Percentiles rank a stretch among this genome's conserved stretches.
phyloP scores from a whole-genome alignment of 2,113 vertebrate species.

The Centropus bengalensis region DNA sequence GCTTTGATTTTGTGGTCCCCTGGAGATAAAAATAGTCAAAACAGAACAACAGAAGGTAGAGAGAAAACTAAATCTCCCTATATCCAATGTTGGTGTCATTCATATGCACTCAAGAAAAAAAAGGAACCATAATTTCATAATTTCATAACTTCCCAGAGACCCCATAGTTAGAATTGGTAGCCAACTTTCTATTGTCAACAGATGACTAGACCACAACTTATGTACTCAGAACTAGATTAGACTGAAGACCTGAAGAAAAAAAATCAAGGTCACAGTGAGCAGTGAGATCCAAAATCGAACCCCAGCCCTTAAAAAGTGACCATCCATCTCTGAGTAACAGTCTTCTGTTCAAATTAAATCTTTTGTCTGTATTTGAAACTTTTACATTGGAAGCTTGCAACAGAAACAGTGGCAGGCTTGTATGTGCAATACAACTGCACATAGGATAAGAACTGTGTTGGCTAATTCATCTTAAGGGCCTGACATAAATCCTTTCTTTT shows the following conservation, averaged over 20 bases:
- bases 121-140: neutral
- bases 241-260: neutral
- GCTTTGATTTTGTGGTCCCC: neutral
- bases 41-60: neutral
- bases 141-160: neutral
- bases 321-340: neutral
- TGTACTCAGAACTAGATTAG: neutral
- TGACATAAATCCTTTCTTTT: neutral
- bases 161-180: neutral
- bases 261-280: neutral
- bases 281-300: neutral
- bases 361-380: neutral
- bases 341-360: neutral
- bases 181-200: neutral
- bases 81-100: neutral
- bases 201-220: neutral
- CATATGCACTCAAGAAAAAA: rapidly evolving
- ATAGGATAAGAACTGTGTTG: neutral
- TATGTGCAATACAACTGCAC: neutral
- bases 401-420: neutral
- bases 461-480: neutral
- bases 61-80: neutral
- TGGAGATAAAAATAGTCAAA: neutral
- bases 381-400: neutral
- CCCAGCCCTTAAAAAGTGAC: neutral